Evolutionary conservation across 2,113 vertebrate species (phyloP).

Genomic region (Muntiacus muntjak): DNA sequence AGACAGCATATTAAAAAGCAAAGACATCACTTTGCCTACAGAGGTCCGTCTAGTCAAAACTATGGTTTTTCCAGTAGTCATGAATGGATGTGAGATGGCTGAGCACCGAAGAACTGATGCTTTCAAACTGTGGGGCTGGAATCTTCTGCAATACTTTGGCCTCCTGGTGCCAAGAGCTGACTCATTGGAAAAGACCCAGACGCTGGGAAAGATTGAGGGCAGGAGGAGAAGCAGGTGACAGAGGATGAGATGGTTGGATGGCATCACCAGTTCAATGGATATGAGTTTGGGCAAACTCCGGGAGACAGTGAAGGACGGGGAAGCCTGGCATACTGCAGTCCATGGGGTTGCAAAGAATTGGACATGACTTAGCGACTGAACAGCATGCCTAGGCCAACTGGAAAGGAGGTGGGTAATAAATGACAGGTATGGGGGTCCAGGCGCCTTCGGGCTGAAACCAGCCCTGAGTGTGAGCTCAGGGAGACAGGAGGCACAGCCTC

Average conservation of each 20-base stretch:
- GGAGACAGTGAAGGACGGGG: not conserved
- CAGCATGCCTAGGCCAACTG: not conserved
- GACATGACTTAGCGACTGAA: not conserved
- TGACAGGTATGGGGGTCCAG: not conserved
- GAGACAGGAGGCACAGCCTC: fast-evolving
- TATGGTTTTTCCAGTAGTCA: not conserved
- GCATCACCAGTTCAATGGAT: not conserved
- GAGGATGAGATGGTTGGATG: not conserved
- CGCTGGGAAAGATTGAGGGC: not conserved
- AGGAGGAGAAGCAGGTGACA: not conserved
- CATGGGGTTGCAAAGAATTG: not conserved
- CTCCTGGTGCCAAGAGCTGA: not conserved
- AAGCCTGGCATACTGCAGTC: not conserved
- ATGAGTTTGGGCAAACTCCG: not conserved
- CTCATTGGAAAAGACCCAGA: not conserved
- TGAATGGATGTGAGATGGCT: not conserved
- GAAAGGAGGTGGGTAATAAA: not conserved
- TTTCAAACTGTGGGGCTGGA: not conserved
- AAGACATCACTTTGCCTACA: not conserved
- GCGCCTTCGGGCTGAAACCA: not conserved
- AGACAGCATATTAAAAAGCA: not conserved
- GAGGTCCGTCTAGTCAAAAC: not conserved
- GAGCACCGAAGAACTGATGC: not conserved
- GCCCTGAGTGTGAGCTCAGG: not conserved
- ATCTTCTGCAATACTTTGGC: not conserved